Evolutionary conservation across 2,113 vertebrate species (phyloP).

Genomic region (Sialia sialis): DNA sequence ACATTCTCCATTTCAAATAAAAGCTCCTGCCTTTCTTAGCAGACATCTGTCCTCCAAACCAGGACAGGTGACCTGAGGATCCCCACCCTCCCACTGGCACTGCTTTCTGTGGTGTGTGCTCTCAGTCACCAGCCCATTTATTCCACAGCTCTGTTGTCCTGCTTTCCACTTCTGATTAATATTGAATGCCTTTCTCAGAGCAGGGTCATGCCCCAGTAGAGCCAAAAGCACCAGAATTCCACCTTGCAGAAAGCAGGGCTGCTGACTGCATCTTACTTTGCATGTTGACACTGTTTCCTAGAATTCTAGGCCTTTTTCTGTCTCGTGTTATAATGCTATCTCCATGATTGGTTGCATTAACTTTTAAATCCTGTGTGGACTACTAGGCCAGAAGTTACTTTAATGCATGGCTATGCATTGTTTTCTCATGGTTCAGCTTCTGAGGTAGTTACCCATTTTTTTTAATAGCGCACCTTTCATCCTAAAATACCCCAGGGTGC

Average conservation of each 20-base stretch:
- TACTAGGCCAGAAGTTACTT: background rate
- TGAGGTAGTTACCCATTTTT: background rate
- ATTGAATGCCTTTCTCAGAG: background rate
- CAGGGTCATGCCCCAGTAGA: background rate
- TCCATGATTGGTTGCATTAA: background rate
- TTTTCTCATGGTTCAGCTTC: background rate
- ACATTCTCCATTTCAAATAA: no score
- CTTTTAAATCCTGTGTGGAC: background rate
- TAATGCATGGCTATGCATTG: background rate
- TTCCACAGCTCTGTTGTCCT: background rate
- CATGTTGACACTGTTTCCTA: background rate
- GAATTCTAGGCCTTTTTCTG: background rate
- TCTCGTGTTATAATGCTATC: background rate
- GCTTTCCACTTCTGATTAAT: background rate
- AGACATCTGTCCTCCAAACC: no score
- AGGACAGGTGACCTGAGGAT: background rate
- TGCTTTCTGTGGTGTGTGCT: background rate
- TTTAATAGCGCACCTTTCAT: background rate
- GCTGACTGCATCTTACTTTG: background rate
- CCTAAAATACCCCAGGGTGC: background rate
- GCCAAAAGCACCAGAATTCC: background rate
- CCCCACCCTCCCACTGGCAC: background rate
- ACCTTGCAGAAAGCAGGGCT: background rate
- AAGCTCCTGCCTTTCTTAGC: no score
- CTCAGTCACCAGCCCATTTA: background rate